Conservation (phyloP, 2,888 invertebrate species). For the Branchipolynoe longqiensis region DNA sequence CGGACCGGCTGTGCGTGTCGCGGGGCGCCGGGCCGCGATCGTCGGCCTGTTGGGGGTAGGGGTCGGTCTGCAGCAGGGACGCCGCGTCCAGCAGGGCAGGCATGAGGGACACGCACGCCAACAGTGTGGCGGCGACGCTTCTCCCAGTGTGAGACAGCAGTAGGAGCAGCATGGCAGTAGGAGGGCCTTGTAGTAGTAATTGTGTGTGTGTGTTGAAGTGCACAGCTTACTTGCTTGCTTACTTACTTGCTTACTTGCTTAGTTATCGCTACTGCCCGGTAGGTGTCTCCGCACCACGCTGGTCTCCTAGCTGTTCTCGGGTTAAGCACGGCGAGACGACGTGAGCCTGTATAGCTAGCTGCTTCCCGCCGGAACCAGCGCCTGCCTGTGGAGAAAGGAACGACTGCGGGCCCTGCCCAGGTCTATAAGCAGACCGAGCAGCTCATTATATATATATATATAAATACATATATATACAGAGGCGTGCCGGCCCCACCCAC, state of each 20-base stretch:
- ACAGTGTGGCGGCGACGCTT: neutral
- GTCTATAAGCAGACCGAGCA: constrained; percentile 5
- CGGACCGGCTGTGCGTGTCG: neutral
- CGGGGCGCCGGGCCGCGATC: neutral
- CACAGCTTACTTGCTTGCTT: neutral
- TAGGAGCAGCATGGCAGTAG: constrained; percentile 10
- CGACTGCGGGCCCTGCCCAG: neutral
- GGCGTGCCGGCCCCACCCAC: neutral
- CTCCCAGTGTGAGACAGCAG: neutral
- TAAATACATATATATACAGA: too few relatives aligned
- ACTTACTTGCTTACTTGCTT: too few relatives aligned
- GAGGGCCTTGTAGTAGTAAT: neutral
- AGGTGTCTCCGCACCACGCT: neutral
- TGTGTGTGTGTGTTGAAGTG: neutral
- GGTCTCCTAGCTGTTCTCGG: neutral
- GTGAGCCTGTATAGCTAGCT: neutral
- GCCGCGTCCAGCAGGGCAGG: constrained; percentile 24
- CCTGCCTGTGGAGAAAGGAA: constrained; percentile 39
- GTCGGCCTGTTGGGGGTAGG: neutral
- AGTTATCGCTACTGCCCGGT: neutral
- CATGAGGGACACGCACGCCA: constrained; percentile 35
- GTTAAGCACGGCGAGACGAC: constrained; percentile 6
- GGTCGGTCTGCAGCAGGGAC: constrained; percentile 9
- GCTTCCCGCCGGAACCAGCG: constrained; percentile 11
- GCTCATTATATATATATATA: constrained; percentile 19